phyloP scores from a whole-genome alignment of 2,888 invertebrate genomes.

The Aphidoletes aphidimyza region DNA sequence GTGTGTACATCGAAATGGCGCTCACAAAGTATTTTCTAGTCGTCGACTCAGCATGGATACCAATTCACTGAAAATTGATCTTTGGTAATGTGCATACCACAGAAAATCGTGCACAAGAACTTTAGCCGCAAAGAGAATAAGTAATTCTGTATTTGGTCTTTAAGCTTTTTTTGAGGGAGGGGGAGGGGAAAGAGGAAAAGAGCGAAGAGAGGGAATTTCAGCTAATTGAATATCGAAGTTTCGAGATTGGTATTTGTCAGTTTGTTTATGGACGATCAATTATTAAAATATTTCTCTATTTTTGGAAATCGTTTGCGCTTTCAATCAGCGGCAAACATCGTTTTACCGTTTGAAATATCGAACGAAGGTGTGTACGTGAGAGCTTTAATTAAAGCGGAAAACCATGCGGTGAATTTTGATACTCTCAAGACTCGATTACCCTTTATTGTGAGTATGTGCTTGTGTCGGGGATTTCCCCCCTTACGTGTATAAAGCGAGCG shows the following conservation, averaged over 20 bases:
- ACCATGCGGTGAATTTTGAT: conserved; percentile 12
- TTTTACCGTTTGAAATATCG: neutral
- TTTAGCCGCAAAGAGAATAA: conserved; percentile 19
- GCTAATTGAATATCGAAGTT: conserved; percentile 38
- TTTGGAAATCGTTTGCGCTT: neutral
- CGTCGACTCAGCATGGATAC: no score
- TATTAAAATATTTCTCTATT: conserved; percentile 29
- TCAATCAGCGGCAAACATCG: neutral
- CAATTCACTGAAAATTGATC: no score
- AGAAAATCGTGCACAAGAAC: neutral
- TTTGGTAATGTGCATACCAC: no score
- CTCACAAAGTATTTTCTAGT: no score
- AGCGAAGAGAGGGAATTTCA: no score
- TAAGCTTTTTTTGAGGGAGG: neutral
- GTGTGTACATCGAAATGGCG: no score
- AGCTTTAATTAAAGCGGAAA: conserved; percentile 1
- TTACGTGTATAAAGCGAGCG: no score
- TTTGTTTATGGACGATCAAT: conserved; percentile 25
- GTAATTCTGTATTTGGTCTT: neutral
- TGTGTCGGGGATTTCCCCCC: no score
- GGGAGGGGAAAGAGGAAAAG: no score
- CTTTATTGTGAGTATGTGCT: neutral
- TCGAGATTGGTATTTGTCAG: conserved; percentile 19
- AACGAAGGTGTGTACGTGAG: neutral
- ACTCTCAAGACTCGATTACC: conserved; percentile 17